phyloP scores from a whole-genome alignment of 2,888 invertebrate genomes.

The Gonocerus acuteangulatus region DNA sequence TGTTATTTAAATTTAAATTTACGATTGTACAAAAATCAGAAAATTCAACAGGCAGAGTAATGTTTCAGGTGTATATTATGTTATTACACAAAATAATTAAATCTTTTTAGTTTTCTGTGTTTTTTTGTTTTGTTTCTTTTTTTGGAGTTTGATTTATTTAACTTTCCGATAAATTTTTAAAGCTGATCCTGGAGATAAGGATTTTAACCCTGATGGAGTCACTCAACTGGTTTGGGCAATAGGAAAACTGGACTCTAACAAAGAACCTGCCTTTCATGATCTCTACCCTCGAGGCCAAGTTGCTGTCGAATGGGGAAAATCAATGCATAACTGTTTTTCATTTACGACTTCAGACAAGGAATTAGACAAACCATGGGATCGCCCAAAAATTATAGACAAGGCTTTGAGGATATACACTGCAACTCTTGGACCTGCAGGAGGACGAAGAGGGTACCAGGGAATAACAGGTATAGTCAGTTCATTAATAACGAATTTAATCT shows the following conservation, averaged over 20 bases:
- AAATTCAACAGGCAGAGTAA: too few species aligned
- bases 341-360: slow-evolving; percentile 51
- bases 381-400: slow-evolving; percentile 47
- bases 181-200: slow-evolving; percentile 73
- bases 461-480: slow-evolving; percentile 52
- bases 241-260: slow-evolving; percentile 66
- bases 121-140: too few species aligned
- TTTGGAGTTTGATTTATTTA: too few species aligned
- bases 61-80: too few species aligned
- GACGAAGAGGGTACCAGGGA: slow-evolving; percentile 66
- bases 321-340: slow-evolving; percentile 61
- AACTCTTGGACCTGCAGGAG: slow-evolving; percentile 76
- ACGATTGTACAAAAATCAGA: too few species aligned
- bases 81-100: too few species aligned
- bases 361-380: slow-evolving; percentile 48
- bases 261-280: slow-evolving; percentile 76
- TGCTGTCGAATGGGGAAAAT: slow-evolving; percentile 57
- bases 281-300: slow-evolving; percentile 66
- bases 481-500: too few species aligned
- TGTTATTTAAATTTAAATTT: too few species aligned
- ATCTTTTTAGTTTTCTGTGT: too few species aligned
- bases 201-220: slow-evolving; percentile 55
- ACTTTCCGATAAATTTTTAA: slow-evolving; percentile 39
- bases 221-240: slow-evolving; percentile 73
- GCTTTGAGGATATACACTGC: slow-evolving; percentile 71